Base-by-base conservation (phyloP, 2,888 invertebrate species). In the Coelopa pilipes region DNA sequence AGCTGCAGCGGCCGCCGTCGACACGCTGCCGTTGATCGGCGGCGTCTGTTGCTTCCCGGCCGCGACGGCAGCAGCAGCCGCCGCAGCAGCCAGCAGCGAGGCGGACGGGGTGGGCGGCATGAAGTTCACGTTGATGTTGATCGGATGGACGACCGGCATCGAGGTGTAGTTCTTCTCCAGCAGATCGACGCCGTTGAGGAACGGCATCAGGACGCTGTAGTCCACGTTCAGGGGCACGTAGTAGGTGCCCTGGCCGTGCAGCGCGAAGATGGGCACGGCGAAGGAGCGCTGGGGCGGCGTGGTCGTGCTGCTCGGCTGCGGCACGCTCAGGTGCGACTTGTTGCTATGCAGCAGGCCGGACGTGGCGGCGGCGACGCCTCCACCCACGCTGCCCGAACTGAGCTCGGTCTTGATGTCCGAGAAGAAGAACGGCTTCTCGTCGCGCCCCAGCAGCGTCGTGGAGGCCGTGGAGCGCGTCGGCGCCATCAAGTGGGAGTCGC, bases 41-140 rank as follows among this genome's bases (percentile, higher is more conserved):
- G 79, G 74, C 67, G 79, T 85, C 73, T 81, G 84, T 76, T 82
- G 84, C 17, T 81, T 82, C 70, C 80, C 85, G 19, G 83, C 83
- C 1, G 78, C 79, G 24, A 79, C 81, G 19, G 82, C 81, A 24
- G 83, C 83, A 13, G 83, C 80, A 19, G 84, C 82, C 3, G 84
- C 81, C 24, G 85, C 81, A 3, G 85, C 84, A 12, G 84, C 84
- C 19, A 84, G 65, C 59, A 85, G 75, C 0, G 84, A 80, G 0
- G 84, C 79, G n/a, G 85, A 80, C 19, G 85, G 76, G 1, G 81
- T 77, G 74, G 81, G 79, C 71, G 84, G 81, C 81, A 85, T 82
- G 70, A 94, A 95, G 88, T 94, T 94, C n/a, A 96, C 96, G 84
- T 94, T 94, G 75, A 96, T 96, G 74, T 95, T 95, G 79, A 96